These are phyloP conservation scores for Pharmacophagus antenor DNA, from an alignment of 2,888 invertebrate genomes.

Conservation along the genomic window DNA sequence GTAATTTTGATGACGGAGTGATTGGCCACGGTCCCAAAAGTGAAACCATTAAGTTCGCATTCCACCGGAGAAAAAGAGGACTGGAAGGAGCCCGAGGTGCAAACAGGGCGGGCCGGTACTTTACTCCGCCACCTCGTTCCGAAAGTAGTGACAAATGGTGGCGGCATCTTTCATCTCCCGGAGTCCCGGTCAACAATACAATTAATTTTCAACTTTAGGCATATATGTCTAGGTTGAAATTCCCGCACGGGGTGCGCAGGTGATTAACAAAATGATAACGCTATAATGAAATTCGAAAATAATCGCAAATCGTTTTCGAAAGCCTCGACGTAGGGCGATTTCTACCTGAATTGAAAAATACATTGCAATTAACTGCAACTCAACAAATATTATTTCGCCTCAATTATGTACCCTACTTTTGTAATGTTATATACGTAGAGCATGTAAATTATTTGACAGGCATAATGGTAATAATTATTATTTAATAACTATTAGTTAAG, in stretches of 20 bases:
- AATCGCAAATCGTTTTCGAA: slow-evolving; percentile 72
- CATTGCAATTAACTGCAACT: slow-evolving; percentile 22
- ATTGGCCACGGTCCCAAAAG: slow-evolving; percentile 67
- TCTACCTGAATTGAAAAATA: slow-evolving; percentile 59
- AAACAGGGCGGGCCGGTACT: slow-evolving; percentile 73
- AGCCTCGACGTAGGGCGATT: slow-evolving; percentile 50
- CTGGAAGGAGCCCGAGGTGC: slow-evolving; percentile 54
- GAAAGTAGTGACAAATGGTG: slow-evolving; percentile 77
- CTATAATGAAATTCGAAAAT: slow-evolving; percentile 76
- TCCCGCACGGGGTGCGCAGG: slow-evolving; percentile 31
- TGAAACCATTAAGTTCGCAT: slow-evolving; percentile 70
- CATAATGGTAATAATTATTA: not conserved
- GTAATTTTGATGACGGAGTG: slow-evolving; percentile 69
- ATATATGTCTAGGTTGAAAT: slow-evolving; percentile 39
- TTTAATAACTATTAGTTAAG: no score
- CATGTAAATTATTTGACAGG: not conserved
- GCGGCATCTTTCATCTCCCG: slow-evolving; percentile 76
- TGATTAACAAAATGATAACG: slow-evolving; percentile 70
- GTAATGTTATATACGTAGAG: no score
- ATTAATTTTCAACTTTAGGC: slow-evolving; percentile 46
- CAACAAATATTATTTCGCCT: slow-evolving; percentile 23
- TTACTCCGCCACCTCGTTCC: slow-evolving; percentile 71
- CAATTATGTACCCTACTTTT: slow-evolving; percentile 1
- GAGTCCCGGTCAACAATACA: slow-evolving; percentile 37
- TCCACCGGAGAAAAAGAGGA: slow-evolving; percentile 59